Evolutionary conservation across 2,888 invertebrate genomes (phyloP), one percentile per base, ranked within the genome.

Genomic region (Didymodactylos carnosus): DNA sequence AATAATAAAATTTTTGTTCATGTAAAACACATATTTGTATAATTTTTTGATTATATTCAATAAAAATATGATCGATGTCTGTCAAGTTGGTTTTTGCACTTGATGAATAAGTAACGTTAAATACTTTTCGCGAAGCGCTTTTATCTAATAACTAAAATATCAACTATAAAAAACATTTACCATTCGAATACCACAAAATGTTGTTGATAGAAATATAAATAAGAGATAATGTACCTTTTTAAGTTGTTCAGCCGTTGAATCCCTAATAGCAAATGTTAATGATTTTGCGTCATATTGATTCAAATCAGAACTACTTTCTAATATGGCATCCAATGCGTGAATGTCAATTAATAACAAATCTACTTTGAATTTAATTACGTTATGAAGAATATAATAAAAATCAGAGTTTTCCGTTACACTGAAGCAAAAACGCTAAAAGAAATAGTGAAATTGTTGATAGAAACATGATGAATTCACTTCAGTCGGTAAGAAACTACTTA

Each of bases 11-110:
- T 16, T 70, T 70, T 23, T 70, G 49, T 70, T 51, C 29, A 40
- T 73, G 70, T 8, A 73, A 39, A 51, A 73, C 27, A 19, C 70
- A 69, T 70, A 73, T 46, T 46, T 73, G 73, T 13, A 73, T 49
- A 19, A 70, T 70, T 8, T 70, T n/a, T 46, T 70, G 35, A 39
- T 70, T 49, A 40, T 70, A 73, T 40, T 70, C 73, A n/a, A 73
- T 49, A 51, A 70, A 73, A 19, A 73, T 35, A 62, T 62, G 62
- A 62, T 62, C 62, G 10, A 29, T 62, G 3, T 25, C 25, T 27
- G 5, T 16, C 16, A 27, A 27, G 0, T 27, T 5, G 7, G 8
- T 10, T 16, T 11, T 51, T 51, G 3, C n/a, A 19, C 35, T 35
- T 19, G 35, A 8, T 29, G 16, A 35, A 4, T 35, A 2, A 10